Evolutionary conservation across 2,888 invertebrate species (phyloP).

Genomic region (Ennomos quercinarius): DNA sequence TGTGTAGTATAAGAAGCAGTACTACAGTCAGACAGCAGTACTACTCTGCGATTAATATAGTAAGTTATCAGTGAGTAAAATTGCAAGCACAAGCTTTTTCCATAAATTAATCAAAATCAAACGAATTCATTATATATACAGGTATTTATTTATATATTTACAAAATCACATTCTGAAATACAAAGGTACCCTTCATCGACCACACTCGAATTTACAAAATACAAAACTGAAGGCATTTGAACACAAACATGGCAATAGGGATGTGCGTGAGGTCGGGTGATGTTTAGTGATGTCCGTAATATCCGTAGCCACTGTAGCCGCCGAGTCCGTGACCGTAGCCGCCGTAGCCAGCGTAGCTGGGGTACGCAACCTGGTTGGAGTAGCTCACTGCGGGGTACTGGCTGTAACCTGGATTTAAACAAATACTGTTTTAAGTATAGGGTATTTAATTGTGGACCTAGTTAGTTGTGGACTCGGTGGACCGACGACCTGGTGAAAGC

Average conservation of each 20-base stretch:
- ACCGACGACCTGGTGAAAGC: too few relatives aligned
- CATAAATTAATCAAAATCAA: neutral
- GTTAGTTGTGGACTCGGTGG: too few relatives aligned
- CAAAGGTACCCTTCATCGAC: conserved; percentile 30
- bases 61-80: too few relatives aligned
- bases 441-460: too few relatives aligned
- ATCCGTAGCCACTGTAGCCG: conserved; percentile 55
- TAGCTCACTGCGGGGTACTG: conserved; percentile 54
- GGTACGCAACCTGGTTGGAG: conserved; percentile 52
- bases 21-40: too few relatives aligned
- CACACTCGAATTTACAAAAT: conserved; percentile 30
- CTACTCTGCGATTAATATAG: too few relatives aligned
- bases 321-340: conserved; percentile 46
- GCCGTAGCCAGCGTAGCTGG: conserved; percentile 45
- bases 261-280: conserved; percentile 50
- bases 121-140: conserved; percentile 27
- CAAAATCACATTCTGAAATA: conserved; percentile 37
- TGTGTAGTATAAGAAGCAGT: too few relatives aligned
- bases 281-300: conserved; percentile 65
- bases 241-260: conserved; percentile 25
- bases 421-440: conserved; percentile 2
- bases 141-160: conserved; percentile 37
- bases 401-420: conserved; percentile 47
- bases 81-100: too few relatives aligned
- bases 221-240: conserved; percentile 27